Evolutionary conservation across 2,113 vertebrate genomes (phyloP).

Genomic region (Nibea coibor): DNA sequence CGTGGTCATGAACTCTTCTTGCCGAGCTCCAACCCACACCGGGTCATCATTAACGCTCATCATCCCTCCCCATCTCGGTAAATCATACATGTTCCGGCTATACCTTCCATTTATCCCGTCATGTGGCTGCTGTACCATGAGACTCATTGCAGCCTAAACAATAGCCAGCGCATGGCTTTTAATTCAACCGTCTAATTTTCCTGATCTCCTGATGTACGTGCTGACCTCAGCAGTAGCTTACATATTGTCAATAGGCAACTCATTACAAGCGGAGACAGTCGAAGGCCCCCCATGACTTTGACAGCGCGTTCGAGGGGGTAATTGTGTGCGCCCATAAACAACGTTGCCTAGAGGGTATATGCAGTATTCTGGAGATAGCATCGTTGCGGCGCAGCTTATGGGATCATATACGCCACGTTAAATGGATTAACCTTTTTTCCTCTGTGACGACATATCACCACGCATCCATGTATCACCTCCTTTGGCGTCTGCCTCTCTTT

Average conservation of each 20-base stretch:
- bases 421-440: conserved; percentile 73
- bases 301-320: conserved; percentile 29
- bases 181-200: conserved; percentile 42
- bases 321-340: conserved; percentile 41
- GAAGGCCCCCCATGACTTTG: conserved; percentile 25
- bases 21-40: conserved; percentile 16
- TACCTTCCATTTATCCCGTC: conserved; percentile 28
- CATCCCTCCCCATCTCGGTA: conserved; percentile 33
- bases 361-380: conserved; percentile 30
- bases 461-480: conserved; percentile 28
- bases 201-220: conserved; percentile 26
- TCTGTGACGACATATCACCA: conserved; percentile 52
- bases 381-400: conserved; percentile 42
- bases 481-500: conserved; percentile 7
- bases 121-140: conserved; percentile 4
- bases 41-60: conserved; percentile 54
- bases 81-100: conserved; percentile 12
- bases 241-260: conserved; percentile 48
- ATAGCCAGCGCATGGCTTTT: conserved; percentile 9
- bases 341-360: conserved; percentile 33
- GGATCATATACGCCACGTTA: conserved; percentile 61
- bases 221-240: conserved; percentile 49
- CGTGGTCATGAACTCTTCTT: conserved; percentile 29
- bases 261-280: conserved; percentile 40
- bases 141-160: conserved; percentile 33